phyloP scores from a whole-genome alignment of 2,113 vertebrate genomes.

The Tragulus kanchil region DNA sequence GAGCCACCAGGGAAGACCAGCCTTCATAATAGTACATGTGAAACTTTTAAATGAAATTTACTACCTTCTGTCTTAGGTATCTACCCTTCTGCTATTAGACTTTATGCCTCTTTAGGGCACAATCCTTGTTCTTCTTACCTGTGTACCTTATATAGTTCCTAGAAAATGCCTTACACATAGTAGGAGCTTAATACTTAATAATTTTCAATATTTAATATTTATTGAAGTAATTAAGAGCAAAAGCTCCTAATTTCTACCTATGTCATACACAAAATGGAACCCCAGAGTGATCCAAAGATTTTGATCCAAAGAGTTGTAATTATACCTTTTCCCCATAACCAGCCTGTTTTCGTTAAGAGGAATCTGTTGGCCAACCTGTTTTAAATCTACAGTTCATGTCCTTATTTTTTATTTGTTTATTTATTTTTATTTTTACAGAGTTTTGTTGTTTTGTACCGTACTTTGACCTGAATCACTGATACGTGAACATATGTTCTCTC shows the following conservation, averaged over 20 bases:
- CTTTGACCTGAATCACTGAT: too few relatives aligned
- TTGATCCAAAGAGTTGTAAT: background rate
- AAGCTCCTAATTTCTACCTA: background rate
- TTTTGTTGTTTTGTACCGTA: too few relatives aligned
- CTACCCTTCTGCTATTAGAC: background rate
- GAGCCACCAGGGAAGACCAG: background rate
- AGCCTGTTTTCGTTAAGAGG: background rate
- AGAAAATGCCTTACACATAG: background rate
- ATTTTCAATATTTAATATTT: background rate
- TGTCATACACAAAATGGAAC: background rate
- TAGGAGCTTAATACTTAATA: background rate
- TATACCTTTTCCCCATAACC: background rate
- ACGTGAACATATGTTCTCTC: too few relatives aligned
- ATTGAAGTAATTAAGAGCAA: constrained; percentile 12
- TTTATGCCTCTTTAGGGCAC: background rate
- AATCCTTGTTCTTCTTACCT: background rate
- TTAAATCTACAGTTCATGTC: background rate
- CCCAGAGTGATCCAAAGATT: background rate
- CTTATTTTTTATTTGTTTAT: background rate
- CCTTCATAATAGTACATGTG: background rate
- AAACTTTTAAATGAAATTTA: constrained; percentile 6
- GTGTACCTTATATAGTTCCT: background rate
- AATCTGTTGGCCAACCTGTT: background rate
- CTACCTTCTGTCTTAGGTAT: background rate
- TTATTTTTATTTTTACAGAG: too few relatives aligned